These are phyloP conservation scores for Protaetia brevitarsis DNA, from an alignment of 1,140 invertebrate genomes.

Conservation along the genomic window DNA sequence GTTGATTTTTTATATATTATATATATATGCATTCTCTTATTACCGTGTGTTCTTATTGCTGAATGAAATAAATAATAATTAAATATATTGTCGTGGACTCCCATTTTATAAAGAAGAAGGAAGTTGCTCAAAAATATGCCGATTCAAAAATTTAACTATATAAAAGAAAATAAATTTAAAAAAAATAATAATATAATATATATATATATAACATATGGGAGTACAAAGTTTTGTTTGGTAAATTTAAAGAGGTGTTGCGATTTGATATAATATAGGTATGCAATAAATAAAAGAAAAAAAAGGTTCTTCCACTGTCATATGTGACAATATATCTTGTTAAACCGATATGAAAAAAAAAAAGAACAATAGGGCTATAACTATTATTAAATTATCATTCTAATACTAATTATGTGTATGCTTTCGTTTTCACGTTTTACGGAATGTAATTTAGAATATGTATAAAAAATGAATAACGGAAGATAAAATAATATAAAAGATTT, in stretches of 20 bases:
- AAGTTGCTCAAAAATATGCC: constrained; percentile 38
- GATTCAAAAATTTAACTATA: constrained; percentile 12
- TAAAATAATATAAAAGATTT: not conserved
- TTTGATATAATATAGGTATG: not conserved
- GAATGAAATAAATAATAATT: not conserved
- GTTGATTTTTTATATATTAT: not conserved
- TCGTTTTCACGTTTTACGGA: not conserved
- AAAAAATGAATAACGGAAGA: not conserved
- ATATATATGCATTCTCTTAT: not conserved
- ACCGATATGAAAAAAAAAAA: constrained; percentile 14
- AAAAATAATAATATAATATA: too few species aligned
- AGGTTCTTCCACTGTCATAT: constrained; percentile 36
- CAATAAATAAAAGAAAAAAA: constrained; percentile 24
- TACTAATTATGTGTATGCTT: too few species aligned
- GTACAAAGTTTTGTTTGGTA: not conserved
- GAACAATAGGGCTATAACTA: constrained; percentile 30
- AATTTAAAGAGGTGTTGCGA: too few species aligned
- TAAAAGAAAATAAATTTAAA: not conserved
- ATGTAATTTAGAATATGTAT: not conserved
- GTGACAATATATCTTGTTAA: constrained; percentile 36
- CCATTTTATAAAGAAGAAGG: constrained; percentile 26
- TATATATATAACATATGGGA: not conserved
- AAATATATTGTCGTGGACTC: not conserved
- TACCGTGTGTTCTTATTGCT: constrained; percentile 20
- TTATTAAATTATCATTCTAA: too few species aligned